These are phyloP conservation scores for Syndactyla subalaris DNA, from an alignment of 2,797 vertebrate species.

Conservation along the genomic window DNA sequence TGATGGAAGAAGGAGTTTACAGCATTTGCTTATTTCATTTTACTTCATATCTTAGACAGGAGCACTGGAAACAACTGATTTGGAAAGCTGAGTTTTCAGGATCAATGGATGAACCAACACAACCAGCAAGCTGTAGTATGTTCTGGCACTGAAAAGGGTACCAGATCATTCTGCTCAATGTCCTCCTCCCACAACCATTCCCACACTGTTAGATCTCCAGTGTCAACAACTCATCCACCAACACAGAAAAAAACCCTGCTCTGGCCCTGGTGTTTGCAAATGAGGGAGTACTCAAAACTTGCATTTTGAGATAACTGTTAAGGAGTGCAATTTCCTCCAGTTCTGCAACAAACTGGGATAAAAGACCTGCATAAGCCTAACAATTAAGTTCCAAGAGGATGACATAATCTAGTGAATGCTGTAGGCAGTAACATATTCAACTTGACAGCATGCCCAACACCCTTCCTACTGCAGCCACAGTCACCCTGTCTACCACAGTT, in stretches of 20 bases:
- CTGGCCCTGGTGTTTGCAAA: not conserved
- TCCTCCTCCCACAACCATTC: not conserved
- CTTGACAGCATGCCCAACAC: not conserved
- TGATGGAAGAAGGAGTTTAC: not conserved
- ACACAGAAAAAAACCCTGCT: not conserved
- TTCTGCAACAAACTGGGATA: not conserved
- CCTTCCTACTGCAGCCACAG: not conserved
- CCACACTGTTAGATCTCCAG: not conserved
- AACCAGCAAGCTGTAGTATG: not conserved
- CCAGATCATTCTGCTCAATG: not conserved
- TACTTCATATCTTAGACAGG: not conserved
- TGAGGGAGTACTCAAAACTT: not conserved
- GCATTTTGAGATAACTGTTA: not conserved
- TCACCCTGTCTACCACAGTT: not conserved
- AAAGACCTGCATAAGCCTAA: not conserved
- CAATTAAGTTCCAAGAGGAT: not conserved
- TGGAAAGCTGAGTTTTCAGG: not conserved
- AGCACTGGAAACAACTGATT: not conserved
- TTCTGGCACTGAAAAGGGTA: not conserved
- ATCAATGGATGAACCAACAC: not conserved
- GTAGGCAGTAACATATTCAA: not conserved
- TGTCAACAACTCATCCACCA: not conserved
- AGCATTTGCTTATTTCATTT: not conserved
- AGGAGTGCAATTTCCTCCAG: not conserved
- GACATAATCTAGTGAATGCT: not conserved